phyloP scores from a whole-genome alignment of 1,140 invertebrate genomes.

The Venustaconcha ellipsiformis region DNA sequence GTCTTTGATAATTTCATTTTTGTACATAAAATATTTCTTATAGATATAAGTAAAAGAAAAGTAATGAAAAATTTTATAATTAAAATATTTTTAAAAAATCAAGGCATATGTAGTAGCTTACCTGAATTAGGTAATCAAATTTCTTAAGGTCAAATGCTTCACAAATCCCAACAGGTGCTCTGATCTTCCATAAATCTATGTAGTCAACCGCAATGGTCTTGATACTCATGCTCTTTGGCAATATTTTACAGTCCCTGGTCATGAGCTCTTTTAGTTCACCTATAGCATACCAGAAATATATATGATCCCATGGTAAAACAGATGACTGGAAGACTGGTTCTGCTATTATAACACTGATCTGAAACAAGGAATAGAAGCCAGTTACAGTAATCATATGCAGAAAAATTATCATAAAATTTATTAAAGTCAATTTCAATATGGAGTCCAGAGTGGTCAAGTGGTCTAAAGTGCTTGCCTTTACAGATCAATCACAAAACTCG shows the following conservation, averaged over 20 bases:
- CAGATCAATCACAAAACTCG: too few species aligned
- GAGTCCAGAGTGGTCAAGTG: too few species aligned
- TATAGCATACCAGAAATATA: slow-evolving; percentile 79
- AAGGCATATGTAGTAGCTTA: slow-evolving; percentile 66
- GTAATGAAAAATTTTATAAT: background rate
- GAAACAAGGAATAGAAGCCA: slow-evolving; percentile 21
- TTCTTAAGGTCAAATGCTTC: slow-evolving; percentile 86
- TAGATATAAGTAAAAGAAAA: too few species aligned
- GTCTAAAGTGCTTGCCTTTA: too few species aligned
- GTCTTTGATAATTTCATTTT: too few species aligned
- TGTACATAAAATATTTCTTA: too few species aligned
- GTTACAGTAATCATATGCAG: too few species aligned
- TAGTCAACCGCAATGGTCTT: slow-evolving; percentile 87
- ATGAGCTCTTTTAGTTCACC: slow-evolving; percentile 40
- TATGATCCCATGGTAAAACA: slow-evolving; percentile 91
- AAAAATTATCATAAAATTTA: too few species aligned
- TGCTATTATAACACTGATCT: slow-evolving; percentile 80
- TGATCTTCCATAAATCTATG: slow-evolving; percentile 92
- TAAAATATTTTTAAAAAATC: background rate
- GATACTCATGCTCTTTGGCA: slow-evolving; percentile 74
- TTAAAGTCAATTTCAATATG: too few species aligned
- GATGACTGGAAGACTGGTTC: slow-evolving; percentile 88
- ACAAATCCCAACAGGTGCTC: slow-evolving; percentile 81
- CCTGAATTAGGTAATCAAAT: slow-evolving; percentile 91
- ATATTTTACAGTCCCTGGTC: slow-evolving; percentile 68